Percentiles rank a stretch among this genome's conserved stretches.
Evolutionary conservation across 2,113 vertebrate genomes (phyloP).

Genomic region (Saimiri boliviensis): DNA sequence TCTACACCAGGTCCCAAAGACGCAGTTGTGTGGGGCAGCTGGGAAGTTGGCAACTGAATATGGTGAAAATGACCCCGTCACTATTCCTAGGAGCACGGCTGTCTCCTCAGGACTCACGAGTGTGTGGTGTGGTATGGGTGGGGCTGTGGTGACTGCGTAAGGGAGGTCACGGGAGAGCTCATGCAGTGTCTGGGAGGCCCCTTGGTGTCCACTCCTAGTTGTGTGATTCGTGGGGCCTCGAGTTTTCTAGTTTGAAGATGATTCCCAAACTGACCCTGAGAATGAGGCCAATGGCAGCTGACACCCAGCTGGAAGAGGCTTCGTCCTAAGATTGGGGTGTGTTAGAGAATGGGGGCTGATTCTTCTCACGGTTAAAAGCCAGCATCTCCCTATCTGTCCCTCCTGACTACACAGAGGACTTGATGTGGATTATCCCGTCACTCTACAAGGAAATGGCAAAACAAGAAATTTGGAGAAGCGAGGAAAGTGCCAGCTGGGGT

Average conservation of each 20-base stretch:
- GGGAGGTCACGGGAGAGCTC: background rate
- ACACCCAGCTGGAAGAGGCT: background rate
- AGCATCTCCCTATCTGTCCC: background rate
- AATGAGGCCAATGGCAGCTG: background rate
- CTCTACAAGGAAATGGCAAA: background rate
- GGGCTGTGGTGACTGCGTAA: rapidly evolving
- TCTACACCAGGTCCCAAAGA: background rate
- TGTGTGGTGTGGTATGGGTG: rapidly evolving
- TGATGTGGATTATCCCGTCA: background rate
- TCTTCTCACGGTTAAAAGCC: background rate
- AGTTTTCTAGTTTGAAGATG: background rate
- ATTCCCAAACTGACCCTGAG: background rate
- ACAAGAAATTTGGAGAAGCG: background rate
- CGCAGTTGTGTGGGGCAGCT: background rate
- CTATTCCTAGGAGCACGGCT: background rate
- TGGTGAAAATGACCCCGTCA: background rate
- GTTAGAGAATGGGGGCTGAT: background rate
- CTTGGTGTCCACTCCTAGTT: background rate
- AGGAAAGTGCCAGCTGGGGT: rapidly evolving
- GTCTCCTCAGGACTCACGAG: background rate
- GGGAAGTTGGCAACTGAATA: background rate
- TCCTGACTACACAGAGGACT: background rate
- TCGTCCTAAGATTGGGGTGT: background rate
- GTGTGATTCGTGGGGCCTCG: background rate
- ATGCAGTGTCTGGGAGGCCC: rapidly evolving